A percentile compares a stretch with the other conserved stretches of the same genome.
Conservation (phyloP, 2,888 invertebrate species). For the Drosophila melanosoma region DNA sequence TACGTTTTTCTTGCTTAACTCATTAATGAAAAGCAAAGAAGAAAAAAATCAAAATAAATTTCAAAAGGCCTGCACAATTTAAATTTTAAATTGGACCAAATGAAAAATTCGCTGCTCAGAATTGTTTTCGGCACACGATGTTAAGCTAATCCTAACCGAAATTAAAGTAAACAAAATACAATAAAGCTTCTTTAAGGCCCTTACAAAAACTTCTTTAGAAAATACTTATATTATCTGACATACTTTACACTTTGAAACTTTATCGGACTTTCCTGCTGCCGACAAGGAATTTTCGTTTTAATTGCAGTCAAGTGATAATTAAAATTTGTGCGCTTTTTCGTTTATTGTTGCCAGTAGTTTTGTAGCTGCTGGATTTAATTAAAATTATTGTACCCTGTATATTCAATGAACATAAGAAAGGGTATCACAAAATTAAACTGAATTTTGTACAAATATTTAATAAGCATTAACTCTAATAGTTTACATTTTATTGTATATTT, state of each 20-base stretch:
- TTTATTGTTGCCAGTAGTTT: conserved; percentile 29
- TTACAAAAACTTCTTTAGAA: conserved; percentile 2
- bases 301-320: conserved; percentile 57
- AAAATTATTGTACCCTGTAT: conserved; percentile 42
- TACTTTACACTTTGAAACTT: conserved; percentile 40
- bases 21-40: conserved; percentile 7
- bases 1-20: background rate
- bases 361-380: conserved; percentile 57
- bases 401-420: background rate
- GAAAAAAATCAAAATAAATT: conserved; percentile 19
- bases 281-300: conserved; percentile 55
- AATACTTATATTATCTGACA: conserved; percentile 25
- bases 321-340: conserved; percentile 26
- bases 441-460: background rate
- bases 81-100: conserved; percentile 48
- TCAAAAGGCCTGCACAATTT: conserved; percentile 27
- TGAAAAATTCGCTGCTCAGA: conserved; percentile 15
- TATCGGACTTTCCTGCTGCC: conserved; percentile 40
- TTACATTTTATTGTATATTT: background rate
- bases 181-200: conserved; percentile 18
- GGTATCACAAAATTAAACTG: background rate
- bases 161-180: conserved; percentile 16
- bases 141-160: background rate
- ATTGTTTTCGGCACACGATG: conserved; percentile 1
- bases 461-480: background rate